phyloP scores from a whole-genome alignment of 1,140 invertebrate genomes.

The Heterodera schachtii region DNA sequence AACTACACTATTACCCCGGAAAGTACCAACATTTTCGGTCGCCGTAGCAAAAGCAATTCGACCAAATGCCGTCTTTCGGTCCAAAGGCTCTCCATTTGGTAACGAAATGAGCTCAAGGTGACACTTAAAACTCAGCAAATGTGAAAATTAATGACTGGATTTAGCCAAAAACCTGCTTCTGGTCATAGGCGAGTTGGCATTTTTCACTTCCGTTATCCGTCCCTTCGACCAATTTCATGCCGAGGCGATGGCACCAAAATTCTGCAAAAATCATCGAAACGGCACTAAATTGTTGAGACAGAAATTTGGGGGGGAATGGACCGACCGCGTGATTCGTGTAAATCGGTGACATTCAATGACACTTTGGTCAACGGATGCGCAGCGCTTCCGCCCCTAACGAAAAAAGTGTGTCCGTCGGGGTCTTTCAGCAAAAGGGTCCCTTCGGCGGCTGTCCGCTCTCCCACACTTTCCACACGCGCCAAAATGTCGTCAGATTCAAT shows the following conservation, averaged over 20 bases:
- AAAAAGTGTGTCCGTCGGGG: slow-evolving; percentile 88
- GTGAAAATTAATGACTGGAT: too few relatives aligned
- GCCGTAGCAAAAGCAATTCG: slow-evolving; percentile 68
- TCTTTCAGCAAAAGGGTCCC: slow-evolving; percentile 73
- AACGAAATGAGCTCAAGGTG: slow-evolving; percentile 45
- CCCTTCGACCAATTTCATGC: slow-evolving; percentile 46
- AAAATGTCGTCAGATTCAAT: slow-evolving; percentile 79
- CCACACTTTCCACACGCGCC: slow-evolving; percentile 62
- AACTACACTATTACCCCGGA: too few relatives aligned
- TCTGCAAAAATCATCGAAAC: slow-evolving; percentile 1
- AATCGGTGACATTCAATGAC: slow-evolving; percentile 77
- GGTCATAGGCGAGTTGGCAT: slow-evolving; percentile 45
- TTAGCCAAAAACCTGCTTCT: too few relatives aligned
- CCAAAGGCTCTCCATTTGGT: slow-evolving; percentile 68
- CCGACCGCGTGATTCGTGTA: slow-evolving; percentile 74
- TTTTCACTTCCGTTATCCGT: slow-evolving; percentile 27
- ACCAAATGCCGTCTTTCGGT: slow-evolving; percentile 89
- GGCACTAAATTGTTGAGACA: too few relatives aligned
- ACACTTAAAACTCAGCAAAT: slow-evolving; percentile 43
- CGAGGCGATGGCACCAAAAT: slow-evolving; percentile 58
- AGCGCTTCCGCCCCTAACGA: slow-evolving; percentile 75
- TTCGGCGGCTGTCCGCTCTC: slow-evolving; percentile 24
- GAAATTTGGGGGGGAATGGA: too few relatives aligned
- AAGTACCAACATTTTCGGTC: slow-evolving; percentile 39
- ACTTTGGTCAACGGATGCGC: slow-evolving; percentile 81